Evolutionary conservation across 2,797 vertebrate species (phyloP).

Genomic region (Cyprinella venusta): DNA sequence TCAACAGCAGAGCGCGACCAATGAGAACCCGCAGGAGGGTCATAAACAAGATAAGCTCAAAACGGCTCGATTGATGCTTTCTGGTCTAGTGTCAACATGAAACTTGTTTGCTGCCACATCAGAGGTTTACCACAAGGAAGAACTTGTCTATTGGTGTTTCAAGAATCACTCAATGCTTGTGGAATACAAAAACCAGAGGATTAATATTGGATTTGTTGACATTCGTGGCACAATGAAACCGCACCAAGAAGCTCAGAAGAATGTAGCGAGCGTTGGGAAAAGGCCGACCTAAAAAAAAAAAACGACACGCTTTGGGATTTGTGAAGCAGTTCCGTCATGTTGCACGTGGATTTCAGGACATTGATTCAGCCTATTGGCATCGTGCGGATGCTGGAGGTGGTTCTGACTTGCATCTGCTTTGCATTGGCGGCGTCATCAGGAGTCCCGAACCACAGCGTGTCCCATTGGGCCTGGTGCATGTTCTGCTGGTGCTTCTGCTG

Average conservation of each 20-base stretch:
- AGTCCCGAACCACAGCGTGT: rapidly evolving
- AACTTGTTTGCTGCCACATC: neutral
- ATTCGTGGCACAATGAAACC: neutral
- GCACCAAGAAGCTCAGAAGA: neutral
- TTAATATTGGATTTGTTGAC: neutral
- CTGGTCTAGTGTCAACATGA: neutral
- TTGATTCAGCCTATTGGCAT: constrained; percentile 77
- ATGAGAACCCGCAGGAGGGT: constrained; percentile 54
- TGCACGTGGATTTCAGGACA: constrained; percentile 62
- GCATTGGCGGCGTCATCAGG: constrained; percentile 78
- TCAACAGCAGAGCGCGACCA: constrained; percentile 65
- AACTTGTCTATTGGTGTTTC: neutral
- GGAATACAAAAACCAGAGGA: neutral
- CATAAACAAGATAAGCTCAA: constrained; percentile 71
- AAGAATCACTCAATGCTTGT: neutral
- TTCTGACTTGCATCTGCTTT: constrained; percentile 81
- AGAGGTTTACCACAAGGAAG: neutral
- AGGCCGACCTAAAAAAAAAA: neutral
- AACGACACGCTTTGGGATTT: neutral
- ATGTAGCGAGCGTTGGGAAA: neutral
- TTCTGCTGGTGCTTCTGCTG: constrained; percentile 89
- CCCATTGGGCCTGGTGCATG: constrained; percentile 84
- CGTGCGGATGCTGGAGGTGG: constrained; percentile 75
- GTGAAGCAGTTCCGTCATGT: constrained; percentile 30
- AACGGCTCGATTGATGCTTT: constrained; percentile 29